phyloP scores from a whole-genome alignment of 2,113 vertebrate genomes.

The Cheirogaleus medius region DNA sequence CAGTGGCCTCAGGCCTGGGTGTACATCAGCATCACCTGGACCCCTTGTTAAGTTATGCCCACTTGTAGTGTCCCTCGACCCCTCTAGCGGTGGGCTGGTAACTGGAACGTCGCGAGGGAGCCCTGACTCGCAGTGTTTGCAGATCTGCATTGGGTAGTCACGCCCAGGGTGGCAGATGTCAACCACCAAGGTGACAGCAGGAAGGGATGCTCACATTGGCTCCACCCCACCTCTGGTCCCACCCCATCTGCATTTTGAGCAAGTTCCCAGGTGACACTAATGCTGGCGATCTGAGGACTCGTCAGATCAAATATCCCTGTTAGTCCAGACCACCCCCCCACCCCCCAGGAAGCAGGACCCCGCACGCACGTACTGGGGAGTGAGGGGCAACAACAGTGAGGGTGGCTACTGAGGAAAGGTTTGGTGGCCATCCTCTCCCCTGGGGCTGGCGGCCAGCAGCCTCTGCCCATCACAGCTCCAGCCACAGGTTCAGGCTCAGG shows the following conservation, averaged over 20 bases:
- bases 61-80: no score
- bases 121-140: background rate
- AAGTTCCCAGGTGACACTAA: background rate
- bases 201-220: accelerated
- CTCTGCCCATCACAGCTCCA: background rate
- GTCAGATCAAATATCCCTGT: background rate
- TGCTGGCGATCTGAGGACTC: background rate
- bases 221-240: background rate
- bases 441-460: accelerated
- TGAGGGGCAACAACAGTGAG: accelerated
- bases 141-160: no score
- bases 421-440: background rate
- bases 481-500: background rate
- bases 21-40: background rate
- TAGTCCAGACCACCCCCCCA: no score
- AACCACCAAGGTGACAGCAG: background rate
- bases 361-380: accelerated
- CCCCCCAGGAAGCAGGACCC: no score
- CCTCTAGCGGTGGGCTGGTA: no score
- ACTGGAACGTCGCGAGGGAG: background rate
- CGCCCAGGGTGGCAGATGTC: background rate
- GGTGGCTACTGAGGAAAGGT: background rate
- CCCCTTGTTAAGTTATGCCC: background rate
- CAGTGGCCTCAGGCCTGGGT: background rate
- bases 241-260: background rate